A percentile compares a stretch with the other conserved stretches of the same genome.
These are phyloP conservation scores for Gallinago stenura DNA, from an alignment of 2,797 vertebrate genomes.

Conservation along the genomic window DNA sequence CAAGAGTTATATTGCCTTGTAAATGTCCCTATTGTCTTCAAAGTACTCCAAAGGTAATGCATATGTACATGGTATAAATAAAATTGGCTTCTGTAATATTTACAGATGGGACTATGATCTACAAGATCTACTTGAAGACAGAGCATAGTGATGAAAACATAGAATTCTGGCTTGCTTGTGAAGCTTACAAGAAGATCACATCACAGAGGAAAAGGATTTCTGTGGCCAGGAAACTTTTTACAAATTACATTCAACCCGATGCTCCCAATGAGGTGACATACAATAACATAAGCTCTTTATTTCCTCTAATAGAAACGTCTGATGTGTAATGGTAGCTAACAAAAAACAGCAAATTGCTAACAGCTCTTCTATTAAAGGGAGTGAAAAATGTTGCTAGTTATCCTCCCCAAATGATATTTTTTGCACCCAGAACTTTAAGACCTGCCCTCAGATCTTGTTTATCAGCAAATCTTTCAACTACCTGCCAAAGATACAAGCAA, in stretches of 20 bases:
- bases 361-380: neutral
- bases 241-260: constrained; percentile 85
- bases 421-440: neutral
- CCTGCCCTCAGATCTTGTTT: neutral
- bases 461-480: neutral
- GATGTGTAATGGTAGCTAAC: neutral
- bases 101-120: constrained; percentile 86
- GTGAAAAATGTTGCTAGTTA: neutral
- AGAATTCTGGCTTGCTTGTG: constrained; percentile 90
- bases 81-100: constrained; percentile 16
- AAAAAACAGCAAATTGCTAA: neutral
- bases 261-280: constrained; percentile 86
- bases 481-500: neutral
- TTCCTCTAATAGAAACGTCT: neutral
- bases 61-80: neutral
- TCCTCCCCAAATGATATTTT: neutral
- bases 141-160: constrained; percentile 92
- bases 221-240: constrained; percentile 87
- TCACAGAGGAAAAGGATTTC: constrained; percentile 83
- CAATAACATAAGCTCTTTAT: neutral
- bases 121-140: constrained; percentile 87
- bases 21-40: neutral
- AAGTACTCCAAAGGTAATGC: neutral
- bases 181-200: constrained; percentile 89
- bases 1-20: neutral